Conservation (phyloP, 92 coral and sea anemone genomes). For the Umimayanthus kanabou region DNA sequence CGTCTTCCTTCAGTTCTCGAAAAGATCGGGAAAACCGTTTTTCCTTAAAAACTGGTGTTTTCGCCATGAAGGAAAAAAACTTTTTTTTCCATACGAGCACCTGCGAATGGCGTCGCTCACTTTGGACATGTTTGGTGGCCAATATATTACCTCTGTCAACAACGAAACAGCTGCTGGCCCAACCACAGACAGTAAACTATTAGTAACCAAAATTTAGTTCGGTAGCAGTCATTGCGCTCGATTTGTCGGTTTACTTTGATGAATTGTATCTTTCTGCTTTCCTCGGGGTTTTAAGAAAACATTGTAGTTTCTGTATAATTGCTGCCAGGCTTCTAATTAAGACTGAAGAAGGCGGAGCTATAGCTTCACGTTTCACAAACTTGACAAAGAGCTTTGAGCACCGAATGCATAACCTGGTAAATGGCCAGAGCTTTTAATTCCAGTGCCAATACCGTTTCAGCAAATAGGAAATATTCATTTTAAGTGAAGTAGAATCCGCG, state of each 20-base stretch:
- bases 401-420: not conserved
- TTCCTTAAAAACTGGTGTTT: not conserved
- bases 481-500: not conserved
- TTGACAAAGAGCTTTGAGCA: not conserved
- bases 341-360: not conserved
- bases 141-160: not conserved
- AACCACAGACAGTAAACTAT: not conserved
- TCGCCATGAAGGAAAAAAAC: not conserved
- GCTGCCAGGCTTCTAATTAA: not conserved
- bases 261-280: not conserved
- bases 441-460: not conserved
- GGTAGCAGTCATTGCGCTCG: not conserved
- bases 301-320: not conserved
- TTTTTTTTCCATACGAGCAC: not conserved
- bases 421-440: not conserved
- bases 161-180: not conserved
- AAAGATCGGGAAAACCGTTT: not conserved
- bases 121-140: not conserved
- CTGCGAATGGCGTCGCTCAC: not conserved
- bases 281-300: not conserved
- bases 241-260: conserved; percentile 1
- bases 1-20: not conserved
- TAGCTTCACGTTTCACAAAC: not conserved
- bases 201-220: not conserved
- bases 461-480: too few relatives aligned